phyloP scores from a whole-genome alignment of 2,797 vertebrate species.

The Phoebastria nigripes region DNA sequence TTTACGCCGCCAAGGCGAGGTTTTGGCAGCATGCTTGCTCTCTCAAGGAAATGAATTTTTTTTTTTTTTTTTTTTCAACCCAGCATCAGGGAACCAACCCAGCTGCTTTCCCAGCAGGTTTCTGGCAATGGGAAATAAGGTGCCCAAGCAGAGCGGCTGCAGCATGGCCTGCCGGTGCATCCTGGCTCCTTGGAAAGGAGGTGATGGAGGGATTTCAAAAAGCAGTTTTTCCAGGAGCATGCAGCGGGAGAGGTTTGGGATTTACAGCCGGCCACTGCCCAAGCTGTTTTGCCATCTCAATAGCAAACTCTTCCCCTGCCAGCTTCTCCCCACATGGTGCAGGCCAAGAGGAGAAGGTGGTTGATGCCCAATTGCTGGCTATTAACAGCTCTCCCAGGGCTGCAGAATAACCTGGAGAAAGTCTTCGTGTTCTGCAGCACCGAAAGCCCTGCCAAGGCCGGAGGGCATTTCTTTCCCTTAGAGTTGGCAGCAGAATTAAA shows the following conservation, averaged over 20 bases:
- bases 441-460: not conserved
- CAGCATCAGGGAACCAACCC: not conserved
- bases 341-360: not conserved
- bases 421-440: not conserved
- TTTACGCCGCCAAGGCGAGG: fast-evolving
- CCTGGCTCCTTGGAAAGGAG: not conserved
- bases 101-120: not conserved
- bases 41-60: not conserved
- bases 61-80: not conserved
- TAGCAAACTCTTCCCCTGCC: not conserved
- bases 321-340: not conserved
- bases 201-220: not conserved
- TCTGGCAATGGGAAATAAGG: not conserved
- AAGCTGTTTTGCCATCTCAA: not conserved
- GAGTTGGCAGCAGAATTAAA: not conserved
- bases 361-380: fast-evolving
- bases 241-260: not conserved
- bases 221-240: not conserved
- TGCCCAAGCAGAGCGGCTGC: not conserved
- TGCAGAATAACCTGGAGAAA: not conserved
- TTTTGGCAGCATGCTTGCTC: not conserved
- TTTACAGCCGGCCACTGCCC: not conserved
- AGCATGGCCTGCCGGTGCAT: fast-evolving
- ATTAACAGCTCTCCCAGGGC: not conserved
- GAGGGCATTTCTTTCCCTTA: not conserved